Percentiles rank a stretch among this genome's conserved stretches.
Evolutionary conservation across 2,797 vertebrate species (phyloP).

Genomic region (Tokudaia muenninki): DNA sequence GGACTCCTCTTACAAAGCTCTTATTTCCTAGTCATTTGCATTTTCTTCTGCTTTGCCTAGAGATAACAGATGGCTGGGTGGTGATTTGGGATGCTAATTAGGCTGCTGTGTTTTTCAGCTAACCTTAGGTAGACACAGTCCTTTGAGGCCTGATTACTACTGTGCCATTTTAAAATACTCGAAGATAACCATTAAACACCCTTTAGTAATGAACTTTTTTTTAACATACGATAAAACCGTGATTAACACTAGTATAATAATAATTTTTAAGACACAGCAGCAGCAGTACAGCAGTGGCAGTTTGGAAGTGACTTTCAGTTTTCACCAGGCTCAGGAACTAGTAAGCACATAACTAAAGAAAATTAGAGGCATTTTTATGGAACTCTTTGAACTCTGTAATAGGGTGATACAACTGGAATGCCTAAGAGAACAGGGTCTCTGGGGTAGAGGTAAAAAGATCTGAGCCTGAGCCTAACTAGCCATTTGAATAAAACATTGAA

Average conservation of each 20-base stretch:
- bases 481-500: conserved; percentile 72
- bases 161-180: conserved; percentile 77
- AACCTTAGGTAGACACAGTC: conserved; percentile 78
- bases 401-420: background rate
- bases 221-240: conserved; percentile 79
- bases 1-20: conserved; percentile 47
- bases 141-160: conserved; percentile 78
- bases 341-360: background rate
- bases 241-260: conserved; percentile 66
- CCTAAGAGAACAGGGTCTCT: conserved; percentile 15
- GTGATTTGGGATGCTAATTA: conserved; percentile 83
- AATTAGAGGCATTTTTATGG: conserved; percentile 55
- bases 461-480: conserved; percentile 35
- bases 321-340: conserved; percentile 55
- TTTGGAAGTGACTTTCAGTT: conserved; percentile 71
- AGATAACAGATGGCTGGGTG: conserved; percentile 76
- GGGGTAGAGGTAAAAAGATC: conserved; percentile 15
- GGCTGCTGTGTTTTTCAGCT: conserved; percentile 79
- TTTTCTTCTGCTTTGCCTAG: conserved; percentile 68
- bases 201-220: conserved; percentile 72
- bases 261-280: conserved; percentile 6
- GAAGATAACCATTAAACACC: conserved; percentile 75
- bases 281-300: conserved; percentile 57
- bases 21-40: conserved; percentile 63
- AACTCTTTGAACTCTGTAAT: conserved; percentile 50